Evolutionary conservation across 2,797 vertebrate species (phyloP), one percentile per base, ranked within the genome.

Genomic region (Antennarius maculatus): DNA sequence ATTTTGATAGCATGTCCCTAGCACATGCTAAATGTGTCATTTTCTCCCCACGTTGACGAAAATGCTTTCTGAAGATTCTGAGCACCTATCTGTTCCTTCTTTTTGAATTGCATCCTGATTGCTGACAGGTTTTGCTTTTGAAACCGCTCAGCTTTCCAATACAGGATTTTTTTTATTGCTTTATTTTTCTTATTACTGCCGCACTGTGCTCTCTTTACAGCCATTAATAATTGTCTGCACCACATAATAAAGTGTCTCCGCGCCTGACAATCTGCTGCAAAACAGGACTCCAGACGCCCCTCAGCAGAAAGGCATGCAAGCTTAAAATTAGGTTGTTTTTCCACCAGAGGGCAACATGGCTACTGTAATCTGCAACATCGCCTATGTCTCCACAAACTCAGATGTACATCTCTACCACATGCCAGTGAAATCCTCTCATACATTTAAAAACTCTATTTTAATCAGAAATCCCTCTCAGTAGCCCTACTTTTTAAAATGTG

Each of bases 281-380:
- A 57, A 77, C 59, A 42, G 55, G 55, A 31, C 80, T 84, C 77
- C 64, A 75, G 66, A 76, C 72, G 45, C 52, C 77, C 63, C 45
- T 77, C 70, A 63, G 67, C 69, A 57, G 66, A 41, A 27, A 52
- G 27, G 45, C 63, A 3, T 34, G 71, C 48, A 17, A 4, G 41
- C 56, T 39, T 50, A 43, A 61, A 68, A 61, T 83, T 39, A 37
- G 69, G 69, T 68, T 75, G 71, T 74, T 75, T 81, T 54, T 86
- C 89, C 90, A 91, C 85, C 71, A 90, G 90, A 88, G 89, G 90
- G 90, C 88, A 64, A 86, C 83, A 75, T 83, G 76, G 77, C 66
- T 81, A 62, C 80, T 89, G 58, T 56, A 76, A 88, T 83, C 61
- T 66, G 78, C 62, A 69, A 62, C 72, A 57, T 0, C 48, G 34